phyloP scores from a whole-genome alignment of 2,888 invertebrate genomes.

The Beris chalybata region DNA sequence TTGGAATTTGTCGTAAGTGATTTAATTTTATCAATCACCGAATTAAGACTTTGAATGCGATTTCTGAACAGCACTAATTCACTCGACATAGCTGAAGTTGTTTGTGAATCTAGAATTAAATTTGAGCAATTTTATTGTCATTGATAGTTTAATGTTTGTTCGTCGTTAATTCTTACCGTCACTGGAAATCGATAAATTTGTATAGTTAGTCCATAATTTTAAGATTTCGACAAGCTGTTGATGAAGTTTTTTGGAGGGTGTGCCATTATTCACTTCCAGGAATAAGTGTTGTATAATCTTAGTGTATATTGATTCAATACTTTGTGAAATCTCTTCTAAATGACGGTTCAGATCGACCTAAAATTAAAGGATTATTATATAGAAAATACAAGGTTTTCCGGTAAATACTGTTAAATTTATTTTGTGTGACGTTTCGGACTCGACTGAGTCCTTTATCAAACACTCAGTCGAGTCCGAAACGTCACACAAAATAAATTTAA shows the following conservation, averaged over 20 bases:
- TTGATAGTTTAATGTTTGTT: slow-evolving; percentile 1
- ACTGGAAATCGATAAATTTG: slow-evolving; percentile 41
- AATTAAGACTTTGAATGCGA: slow-evolving; percentile 45
- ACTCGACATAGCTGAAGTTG: slow-evolving; percentile 44
- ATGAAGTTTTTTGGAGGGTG: slow-evolving; percentile 9
- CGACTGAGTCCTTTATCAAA: no score
- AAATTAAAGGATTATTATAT: slow-evolving; percentile 5
- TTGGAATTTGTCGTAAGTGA: neutral
- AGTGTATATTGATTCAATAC: slow-evolving; percentile 46
- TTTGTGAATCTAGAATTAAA: slow-evolving; percentile 43
- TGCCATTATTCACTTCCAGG: slow-evolving; percentile 30
- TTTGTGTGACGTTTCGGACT: no score
- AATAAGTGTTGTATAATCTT: slow-evolving; percentile 44
- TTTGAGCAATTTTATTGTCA: slow-evolving; percentile 43
- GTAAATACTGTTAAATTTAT: no score
- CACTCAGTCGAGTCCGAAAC: no score
- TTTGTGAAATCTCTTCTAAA: slow-evolving; percentile 66
- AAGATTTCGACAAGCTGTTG: slow-evolving; percentile 42
- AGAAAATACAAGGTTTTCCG: no score
- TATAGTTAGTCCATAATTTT: slow-evolving; percentile 49
- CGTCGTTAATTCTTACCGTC: neutral
- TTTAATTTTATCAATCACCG: slow-evolving; percentile 41
- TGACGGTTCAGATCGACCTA: slow-evolving; percentile 59
- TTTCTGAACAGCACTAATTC: slow-evolving; percentile 49
- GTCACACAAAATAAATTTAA: no score